Base-by-base conservation (phyloP, 2,113 vertebrate species). In the Sinocyclocheilus grahami region DNA sequence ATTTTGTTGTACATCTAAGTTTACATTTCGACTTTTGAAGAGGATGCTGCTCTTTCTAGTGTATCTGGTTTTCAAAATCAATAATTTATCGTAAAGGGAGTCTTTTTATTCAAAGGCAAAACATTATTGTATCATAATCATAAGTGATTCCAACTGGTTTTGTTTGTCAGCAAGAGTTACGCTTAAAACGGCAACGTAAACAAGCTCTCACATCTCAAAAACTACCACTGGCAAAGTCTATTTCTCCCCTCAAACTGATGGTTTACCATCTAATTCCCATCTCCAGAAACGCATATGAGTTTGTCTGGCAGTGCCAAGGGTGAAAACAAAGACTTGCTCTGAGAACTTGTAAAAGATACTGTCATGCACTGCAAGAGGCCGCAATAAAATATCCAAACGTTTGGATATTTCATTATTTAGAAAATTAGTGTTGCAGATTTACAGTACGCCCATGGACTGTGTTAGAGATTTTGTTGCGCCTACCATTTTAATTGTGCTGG, bases 261-360 rank as follows among this genome's bases (percentile, higher is more conserved):
- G 91, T 94, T 94, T 94, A 93, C 94, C 92, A 92, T 90, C 92
- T 91, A 92, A 92, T 93, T 90, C 89, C 86, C 90, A 89, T 93
- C 91, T 93, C 93, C 89, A 93, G 91, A 90, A 90, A 91, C 87
- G 85, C 91, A 90, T 88, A 90, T 92, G 93, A 93, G 92, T 92
- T 91, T 91, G 88, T 90, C 83, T 94, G 92, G 92, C 93, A 92
- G 92, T 86, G 92, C 90, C 91, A 91, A 91, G 80, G 92, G 90
- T 90, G 30, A 91, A 87, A 91, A 92, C 90, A 91, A 91, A 93
- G 90, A 91, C 86, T 60, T 89, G 90, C 88, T 91, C 92, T 84
- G 89, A 91, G 88, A 79, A 71, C 83, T 88, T 91, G 89, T 84
- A 91, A 92, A 88, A 91, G 87, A 93, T 72, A 86, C 65, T 92